phyloP scores from a whole-genome alignment of 2,888 invertebrate species.

The Anodontia alba region DNA sequence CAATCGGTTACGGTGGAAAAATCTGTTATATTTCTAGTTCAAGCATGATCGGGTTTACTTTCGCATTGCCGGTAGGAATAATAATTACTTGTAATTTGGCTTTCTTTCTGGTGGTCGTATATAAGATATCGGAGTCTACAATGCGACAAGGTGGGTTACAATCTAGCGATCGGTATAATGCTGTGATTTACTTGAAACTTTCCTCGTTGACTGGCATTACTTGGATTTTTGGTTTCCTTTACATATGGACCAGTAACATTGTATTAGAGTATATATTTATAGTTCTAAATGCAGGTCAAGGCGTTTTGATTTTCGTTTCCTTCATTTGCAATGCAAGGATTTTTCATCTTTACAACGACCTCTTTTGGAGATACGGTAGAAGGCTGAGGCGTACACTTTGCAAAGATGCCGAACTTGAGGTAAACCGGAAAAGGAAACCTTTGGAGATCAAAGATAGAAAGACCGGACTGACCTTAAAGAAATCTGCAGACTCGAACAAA shows the following conservation, averaged over 20 bases:
- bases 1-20: slow-evolving; percentile 50
- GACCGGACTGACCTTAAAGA: neutral
- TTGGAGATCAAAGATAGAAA: neutral
- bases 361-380: neutral
- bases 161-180: slow-evolving; percentile 49
- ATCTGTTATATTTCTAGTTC: slow-evolving; percentile 56
- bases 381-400: neutral
- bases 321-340: slow-evolving; percentile 60
- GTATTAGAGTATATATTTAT: slow-evolving; percentile 61
- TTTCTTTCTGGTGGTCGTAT: slow-evolving; percentile 59
- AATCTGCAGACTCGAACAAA: neutral
- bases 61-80: slow-evolving; percentile 56
- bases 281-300: slow-evolving; percentile 63
- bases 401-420: neutral
- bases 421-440: neutral
- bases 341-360: slow-evolving; percentile 27
- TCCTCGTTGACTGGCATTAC: slow-evolving; percentile 60
- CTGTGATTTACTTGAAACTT: slow-evolving; percentile 62
- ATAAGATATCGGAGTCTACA: slow-evolving; percentile 58
- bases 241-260: slow-evolving; percentile 50
- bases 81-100: slow-evolving; percentile 56
- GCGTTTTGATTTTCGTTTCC: slow-evolving; percentile 60
- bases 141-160: slow-evolving; percentile 54
- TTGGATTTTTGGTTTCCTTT: slow-evolving; percentile 64
- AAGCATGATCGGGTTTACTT: slow-evolving; percentile 55